Conservation (phyloP, 2,113 vertebrate species). For the Apteryx owenii region DNA sequence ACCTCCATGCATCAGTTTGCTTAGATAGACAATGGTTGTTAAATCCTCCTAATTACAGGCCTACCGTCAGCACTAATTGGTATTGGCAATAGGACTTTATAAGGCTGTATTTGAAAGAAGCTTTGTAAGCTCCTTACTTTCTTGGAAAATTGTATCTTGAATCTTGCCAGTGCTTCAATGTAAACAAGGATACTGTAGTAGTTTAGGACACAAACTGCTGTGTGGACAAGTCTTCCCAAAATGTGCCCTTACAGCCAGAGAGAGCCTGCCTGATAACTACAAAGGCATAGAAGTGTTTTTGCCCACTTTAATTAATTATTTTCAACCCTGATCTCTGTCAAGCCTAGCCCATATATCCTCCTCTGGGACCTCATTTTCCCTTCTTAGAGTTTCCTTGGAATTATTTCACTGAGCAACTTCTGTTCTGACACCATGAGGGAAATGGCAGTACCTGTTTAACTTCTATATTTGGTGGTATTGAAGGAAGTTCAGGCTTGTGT, state of each 20-base stretch:
- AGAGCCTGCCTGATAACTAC: background rate
- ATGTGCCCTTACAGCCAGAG: background rate
- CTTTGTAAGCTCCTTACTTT: background rate
- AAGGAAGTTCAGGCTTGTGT: background rate
- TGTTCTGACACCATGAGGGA: background rate
- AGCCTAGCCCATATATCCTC: background rate
- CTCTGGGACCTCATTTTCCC: background rate
- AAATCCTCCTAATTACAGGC: background rate
- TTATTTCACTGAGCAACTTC: background rate
- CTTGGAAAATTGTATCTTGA: background rate
- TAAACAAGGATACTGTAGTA: background rate
- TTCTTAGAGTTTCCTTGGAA: background rate
- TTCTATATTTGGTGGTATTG: background rate
- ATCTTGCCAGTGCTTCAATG: background rate
- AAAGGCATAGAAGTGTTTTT: background rate
- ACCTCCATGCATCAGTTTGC: background rate
- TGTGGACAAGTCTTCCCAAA: background rate
- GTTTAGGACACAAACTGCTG: background rate
- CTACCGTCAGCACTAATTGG: background rate
- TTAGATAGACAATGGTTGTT: background rate
- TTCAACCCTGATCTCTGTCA: background rate
- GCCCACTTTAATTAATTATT: background rate
- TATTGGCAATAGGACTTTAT: background rate
- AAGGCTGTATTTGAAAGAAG: background rate
- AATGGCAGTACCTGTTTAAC: background rate